Conservation (phyloP, 2,797 vertebrate genomes). For the Aotus griseimembra region DNA sequence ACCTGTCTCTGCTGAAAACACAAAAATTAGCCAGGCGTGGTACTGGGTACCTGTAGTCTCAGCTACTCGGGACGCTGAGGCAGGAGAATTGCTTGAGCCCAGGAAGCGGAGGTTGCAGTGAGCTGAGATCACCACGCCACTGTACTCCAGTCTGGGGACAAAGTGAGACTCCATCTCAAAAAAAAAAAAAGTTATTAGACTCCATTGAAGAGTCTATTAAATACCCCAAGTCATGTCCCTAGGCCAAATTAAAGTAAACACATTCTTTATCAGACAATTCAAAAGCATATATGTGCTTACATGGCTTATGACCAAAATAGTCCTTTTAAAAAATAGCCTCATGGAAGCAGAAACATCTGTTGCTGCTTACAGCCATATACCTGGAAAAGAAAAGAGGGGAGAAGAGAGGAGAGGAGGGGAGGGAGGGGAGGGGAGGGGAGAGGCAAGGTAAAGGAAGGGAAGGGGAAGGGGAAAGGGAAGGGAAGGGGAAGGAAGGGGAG, state of each 20-base stretch:
- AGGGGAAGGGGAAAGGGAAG: no score
- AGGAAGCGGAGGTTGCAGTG: background rate
- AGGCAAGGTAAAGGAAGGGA: no score
- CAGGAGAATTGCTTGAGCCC: background rate
- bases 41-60: background rate
- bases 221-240: rapidly evolving
- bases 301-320: constrained; percentile 85
- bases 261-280: background rate
- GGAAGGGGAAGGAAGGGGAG: no score
- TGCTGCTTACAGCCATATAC: constrained; percentile 84
- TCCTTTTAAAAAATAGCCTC: constrained; percentile 88
- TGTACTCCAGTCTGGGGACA: background rate
- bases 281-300: constrained; percentile 83
- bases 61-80: background rate
- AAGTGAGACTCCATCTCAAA: background rate
- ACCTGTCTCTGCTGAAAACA: background rate
- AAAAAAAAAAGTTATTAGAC: background rate
- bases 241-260: constrained; percentile 1
- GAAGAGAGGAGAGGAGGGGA: no score
- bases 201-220: background rate
- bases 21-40: background rate
- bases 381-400: constrained; percentile 77
- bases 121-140: background rate
- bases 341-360: constrained; percentile 84
- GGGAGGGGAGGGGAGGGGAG: no score